Base-by-base conservation (phyloP, 1,140 invertebrate genomes). In the Watersipora subatra region DNA sequence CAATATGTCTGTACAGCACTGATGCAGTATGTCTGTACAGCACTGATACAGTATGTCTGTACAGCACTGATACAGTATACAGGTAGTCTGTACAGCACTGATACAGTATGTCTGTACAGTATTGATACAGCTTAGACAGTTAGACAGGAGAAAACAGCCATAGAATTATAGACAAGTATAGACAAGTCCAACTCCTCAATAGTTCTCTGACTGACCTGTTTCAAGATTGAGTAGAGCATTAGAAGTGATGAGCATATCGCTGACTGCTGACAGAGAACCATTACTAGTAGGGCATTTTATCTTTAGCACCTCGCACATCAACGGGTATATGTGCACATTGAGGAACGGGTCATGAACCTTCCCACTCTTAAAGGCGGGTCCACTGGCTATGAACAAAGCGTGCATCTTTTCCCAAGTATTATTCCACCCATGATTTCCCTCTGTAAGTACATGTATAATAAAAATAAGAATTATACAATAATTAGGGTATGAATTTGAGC, bases 361-460 rank as follows among this genome's bases (percentile, higher is more conserved):
- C 27, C 80, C 73, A 59, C 76, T 69, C 69, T 82, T 79, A 73
- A 89, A 85, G 28, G 81, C 78, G 57, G 87, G 87, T 3, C 88
- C 87, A 63, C 80, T 77, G 0, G 86, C 87, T 64, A 88, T 82
- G 69, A 89, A 89, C 67, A 87, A 84, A 27, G 87, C 84, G 72
- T 84, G 82, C 87, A 89, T 88, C 19, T 79, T 76, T 29, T 68
- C 63, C 1, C 77, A 71, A 19, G 74, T 74, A 68, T 87, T 87
- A 67, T 85, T 83, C 69, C 87, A 89, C 1, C 87, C 87, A 73
- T 88, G 87, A n/a, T 83, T 71, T 1, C 87, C 87, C 76, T 73
- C 61, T 77, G 81, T 30, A 83, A 58, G 22, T n/a, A n/a, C 7
- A 62, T 2, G 29, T 22, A 19, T 59, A 19, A 15, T 19, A 59